phyloP scores from a whole-genome alignment of 1,140 invertebrate genomes.

The Euura saliciscinereae region DNA sequence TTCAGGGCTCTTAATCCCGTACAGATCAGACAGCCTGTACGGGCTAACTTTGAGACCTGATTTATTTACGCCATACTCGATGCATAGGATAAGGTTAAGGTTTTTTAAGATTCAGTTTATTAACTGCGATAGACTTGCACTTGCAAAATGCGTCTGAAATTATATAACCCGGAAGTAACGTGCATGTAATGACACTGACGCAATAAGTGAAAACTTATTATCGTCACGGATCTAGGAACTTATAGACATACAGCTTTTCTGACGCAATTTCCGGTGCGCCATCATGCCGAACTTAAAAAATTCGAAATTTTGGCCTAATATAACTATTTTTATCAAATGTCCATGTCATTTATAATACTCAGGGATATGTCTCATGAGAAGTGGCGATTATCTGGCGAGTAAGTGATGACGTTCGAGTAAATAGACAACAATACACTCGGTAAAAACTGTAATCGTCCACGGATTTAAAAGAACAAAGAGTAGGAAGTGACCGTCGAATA shows the following conservation, averaged over 20 bases:
- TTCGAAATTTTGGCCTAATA: no score
- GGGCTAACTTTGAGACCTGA: background rate
- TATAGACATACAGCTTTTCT: background rate
- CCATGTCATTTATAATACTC: no score
- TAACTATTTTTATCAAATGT: no score
- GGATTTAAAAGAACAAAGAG: background rate
- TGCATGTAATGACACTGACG: background rate
- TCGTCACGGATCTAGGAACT: background rate
- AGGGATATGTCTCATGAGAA: no score
- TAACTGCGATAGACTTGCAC: background rate
- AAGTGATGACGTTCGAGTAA: no score
- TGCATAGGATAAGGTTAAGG: no score
- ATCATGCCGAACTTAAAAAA: background rate
- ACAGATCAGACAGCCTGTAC: background rate
- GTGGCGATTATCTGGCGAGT: no score
- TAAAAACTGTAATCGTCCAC: background rate
- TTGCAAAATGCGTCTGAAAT: no score
- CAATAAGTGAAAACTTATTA: background rate
- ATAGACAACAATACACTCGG: no score
- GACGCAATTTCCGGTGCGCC: background rate
- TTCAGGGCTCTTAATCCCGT: background rate
- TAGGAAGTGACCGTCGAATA: slow-evolving; percentile 1
- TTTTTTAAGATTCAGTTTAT: background rate
- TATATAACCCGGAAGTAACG: background rate
- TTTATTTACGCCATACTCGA: no score